Conservation (phyloP, 2,888 invertebrate species). For the Micropterix aruncella region DNA sequence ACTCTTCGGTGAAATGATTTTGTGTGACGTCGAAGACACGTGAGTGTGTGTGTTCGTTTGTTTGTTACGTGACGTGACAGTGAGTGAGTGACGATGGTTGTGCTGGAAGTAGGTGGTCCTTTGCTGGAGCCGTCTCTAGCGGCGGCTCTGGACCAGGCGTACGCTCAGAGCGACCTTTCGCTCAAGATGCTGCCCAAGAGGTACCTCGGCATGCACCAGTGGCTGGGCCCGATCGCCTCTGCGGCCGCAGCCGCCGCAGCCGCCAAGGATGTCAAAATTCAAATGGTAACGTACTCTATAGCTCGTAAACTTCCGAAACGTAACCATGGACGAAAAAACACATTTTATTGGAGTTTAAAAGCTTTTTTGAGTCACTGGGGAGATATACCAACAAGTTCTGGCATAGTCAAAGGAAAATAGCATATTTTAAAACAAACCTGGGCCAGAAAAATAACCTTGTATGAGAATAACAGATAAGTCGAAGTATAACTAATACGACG, state of each 20-base stretch:
- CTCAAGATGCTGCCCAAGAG: conserved; percentile 84
- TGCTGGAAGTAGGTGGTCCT: conserved; percentile 36
- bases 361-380: no score
- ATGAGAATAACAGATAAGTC: no score
- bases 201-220: conserved; percentile 82
- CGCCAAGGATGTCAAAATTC: conserved; percentile 68
- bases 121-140: conserved; percentile 47
- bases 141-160: conserved; percentile 60
- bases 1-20: conserved; percentile 6
- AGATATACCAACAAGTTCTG: no score
- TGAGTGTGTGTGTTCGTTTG: conserved; percentile 1
- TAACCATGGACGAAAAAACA: no score
- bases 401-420: no score
- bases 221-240: conserved; percentile 67
- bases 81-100: conserved; percentile 23
- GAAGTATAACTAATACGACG: no score
- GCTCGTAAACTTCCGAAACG: no score
- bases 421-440: no score
- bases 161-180: conserved; percentile 69
- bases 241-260: conserved; percentile 36
- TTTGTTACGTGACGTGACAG: conserved; percentile 1
- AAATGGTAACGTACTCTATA: no score
- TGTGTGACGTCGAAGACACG: conserved; percentile 1
- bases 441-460: no score
- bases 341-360: no score